Evolutionary conservation across 53 echinoderm and acorn worm genomes (phyloP).

Genomic region (Echinometra lucunter): DNA sequence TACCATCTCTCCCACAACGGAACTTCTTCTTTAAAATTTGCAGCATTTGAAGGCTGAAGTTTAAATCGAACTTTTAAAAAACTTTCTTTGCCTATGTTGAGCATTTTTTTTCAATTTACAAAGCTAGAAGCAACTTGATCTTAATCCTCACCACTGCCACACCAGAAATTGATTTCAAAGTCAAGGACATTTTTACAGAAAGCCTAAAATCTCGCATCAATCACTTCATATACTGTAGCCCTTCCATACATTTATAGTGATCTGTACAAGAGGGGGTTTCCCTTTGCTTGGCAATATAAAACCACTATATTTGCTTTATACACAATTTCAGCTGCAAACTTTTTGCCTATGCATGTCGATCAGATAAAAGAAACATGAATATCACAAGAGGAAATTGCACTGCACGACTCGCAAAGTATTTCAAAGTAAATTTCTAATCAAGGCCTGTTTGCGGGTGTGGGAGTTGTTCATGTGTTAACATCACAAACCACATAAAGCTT

Average conservation of each 20-base stretch:
- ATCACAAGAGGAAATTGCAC: neutral
- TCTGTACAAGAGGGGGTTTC: slow-evolving; percentile 26
- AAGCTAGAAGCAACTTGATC: neutral
- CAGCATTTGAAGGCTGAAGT: neutral
- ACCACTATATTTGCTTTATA: neutral
- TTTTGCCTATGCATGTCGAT: neutral
- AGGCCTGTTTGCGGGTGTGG: neutral
- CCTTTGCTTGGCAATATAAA: slow-evolving; percentile 10
- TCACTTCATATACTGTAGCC: neutral
- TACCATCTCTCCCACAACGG: no score
- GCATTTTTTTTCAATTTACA: neutral
- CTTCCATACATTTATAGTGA: neutral
- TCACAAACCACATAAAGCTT: neutral
- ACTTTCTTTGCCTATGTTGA: neutral
- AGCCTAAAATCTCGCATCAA: slow-evolving; percentile 5
- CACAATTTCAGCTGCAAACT: neutral
- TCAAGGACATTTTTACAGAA: neutral
- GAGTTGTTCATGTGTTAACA: slow-evolving; percentile 18
- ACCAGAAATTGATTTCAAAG: neutral
- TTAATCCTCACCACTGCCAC: neutral
- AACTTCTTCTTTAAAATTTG: no score
- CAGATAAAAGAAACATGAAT: neutral
- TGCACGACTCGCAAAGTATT: neutral
- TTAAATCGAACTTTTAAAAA: neutral
- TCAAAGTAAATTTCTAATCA: neutral